phyloP scores from a whole-genome alignment of 2,797 vertebrate species.

The Borostomias antarcticus region DNA sequence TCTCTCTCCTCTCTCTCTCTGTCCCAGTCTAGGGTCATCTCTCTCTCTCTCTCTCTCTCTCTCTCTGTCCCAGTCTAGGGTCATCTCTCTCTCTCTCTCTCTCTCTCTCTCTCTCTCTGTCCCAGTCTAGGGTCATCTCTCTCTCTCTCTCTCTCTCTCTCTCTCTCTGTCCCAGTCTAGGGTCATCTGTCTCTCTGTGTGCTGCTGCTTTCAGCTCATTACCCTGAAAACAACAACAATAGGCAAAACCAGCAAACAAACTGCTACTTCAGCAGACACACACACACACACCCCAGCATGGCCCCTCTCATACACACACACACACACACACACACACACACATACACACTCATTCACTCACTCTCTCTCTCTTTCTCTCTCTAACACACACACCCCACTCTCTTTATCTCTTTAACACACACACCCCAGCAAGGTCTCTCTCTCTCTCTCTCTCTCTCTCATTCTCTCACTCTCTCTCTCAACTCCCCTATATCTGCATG shows the following conservation, averaged over 20 bases:
- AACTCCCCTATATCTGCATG: neutral
- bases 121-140: slow-evolving; percentile 5
- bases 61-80: no score
- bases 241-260: slow-evolving; percentile 33
- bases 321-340: neutral
- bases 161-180: no score
- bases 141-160: neutral
- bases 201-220: slow-evolving; percentile 32
- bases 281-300: slow-evolving; percentile 11
- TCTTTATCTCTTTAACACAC: no score
- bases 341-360: slow-evolving; percentile 16
- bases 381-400: slow-evolving; percentile 5
- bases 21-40: no score
- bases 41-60: neutral
- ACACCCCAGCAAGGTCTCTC: slow-evolving; percentile 19
- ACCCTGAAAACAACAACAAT: slow-evolving; percentile 46
- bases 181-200: no score
- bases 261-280: slow-evolving; percentile 47
- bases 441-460: neutral
- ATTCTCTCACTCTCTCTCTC: slow-evolving; percentile 9
- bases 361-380: neutral
- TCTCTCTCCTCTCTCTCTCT: neutral
- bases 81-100: neutral
- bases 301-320: slow-evolving; percentile 1
- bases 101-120: neutral